Base-by-base conservation (phyloP, 2,888 invertebrate genomes). In the Uropetala carovei region DNA sequence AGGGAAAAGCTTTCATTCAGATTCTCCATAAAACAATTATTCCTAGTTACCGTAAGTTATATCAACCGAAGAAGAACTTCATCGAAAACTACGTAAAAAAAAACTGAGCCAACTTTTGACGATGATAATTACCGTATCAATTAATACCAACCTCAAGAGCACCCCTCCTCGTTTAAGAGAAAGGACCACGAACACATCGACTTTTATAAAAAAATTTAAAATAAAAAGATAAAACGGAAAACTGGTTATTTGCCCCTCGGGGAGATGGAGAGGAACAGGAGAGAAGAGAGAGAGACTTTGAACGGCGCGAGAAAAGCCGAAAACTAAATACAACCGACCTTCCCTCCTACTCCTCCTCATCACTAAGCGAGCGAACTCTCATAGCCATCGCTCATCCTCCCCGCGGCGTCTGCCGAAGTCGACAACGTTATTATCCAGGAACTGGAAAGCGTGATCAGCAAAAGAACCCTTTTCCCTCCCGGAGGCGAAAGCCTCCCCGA, bases 361-460 rank as follows among this genome's bases (percentile, higher is more conserved):
- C n/a, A n/a, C n/a, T n/a, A n/a, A n/a, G n/a, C n/a, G n/a, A 68
- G 68, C 68, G 68, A 68, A 22, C 68, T n/a, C 68, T 68, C 68
- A 68, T 68, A 68, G 68, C 13, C 75, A 9, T 10, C 10, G 75
- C 75, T 27, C 75, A 75, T 75, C 75, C 27, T 75, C 10, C 3
- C 43, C 43, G 43, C 43, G 43, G 43, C 5, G 75, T n/a, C n/a
- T 16, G 64, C 18, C 16, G 9, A 10, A 22, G 68, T n/a, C 7
- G 64, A 75, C n/a, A n/a, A 27, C 27, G 27, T 27, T 75, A 75
- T 75, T 75, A 75, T 75, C n/a, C n/a, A 30, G 64, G 64, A 89
- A n/a, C 84, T 27, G 85, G 8, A 43, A 22, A 68, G 89, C 89
- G 89, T 43, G 89, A 89, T 89, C 89, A 89, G 68, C 89, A 59